Evolutionary conservation across 2,888 invertebrate genomes (phyloP), one percentile per base, ranked within the genome.

Genomic region (Caenorhabditis sp.): DNA sequence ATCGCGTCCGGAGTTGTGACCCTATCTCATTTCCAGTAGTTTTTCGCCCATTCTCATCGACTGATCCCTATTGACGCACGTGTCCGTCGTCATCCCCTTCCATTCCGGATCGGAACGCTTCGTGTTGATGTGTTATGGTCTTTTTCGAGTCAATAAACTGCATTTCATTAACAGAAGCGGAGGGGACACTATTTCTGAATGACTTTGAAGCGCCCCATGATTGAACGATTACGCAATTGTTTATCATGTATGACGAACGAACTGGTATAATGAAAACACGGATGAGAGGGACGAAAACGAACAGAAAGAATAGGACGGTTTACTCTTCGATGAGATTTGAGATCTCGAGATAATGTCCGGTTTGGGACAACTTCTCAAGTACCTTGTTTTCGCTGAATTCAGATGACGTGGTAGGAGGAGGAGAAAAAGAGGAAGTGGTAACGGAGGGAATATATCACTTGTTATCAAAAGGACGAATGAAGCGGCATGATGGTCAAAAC

Each of bases 331-430:
- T 55, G 2, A 32, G 45, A 37, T 37, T 2, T 13, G 27, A 58
- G 58, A 58, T 58, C 58, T 26, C 43, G 58, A 58, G 58, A 58
- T 58, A 58, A n/a, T 58, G 58, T 26, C 58, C 27, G 58, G 58
- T 58, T 55, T 13, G 55, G 8, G 24, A 17, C 15, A 41, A 5
- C 24, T 13, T 50, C 15, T 50, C 11, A 50, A 50, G 50, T 26
- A 50, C 50, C 32, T 50, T 32, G 30, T 50, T 50, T 8, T 46
- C 4, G 22, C 26, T 35, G 35, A 46, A 5, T 46, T 26, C 17
- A 17, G 41, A 5, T 41, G 41, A 45, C 24, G 30, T 30, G 30
- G 30, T 9, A 30, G 9, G n/a, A n/a, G n/a, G n/a, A 5, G 30
- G 30, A 30, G 9, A 7, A 30, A 30, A 9, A 30, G 30, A 30